Base-by-base conservation (phyloP, 2,797 vertebrate species). In the Pipistrellus kuhlii region DNA sequence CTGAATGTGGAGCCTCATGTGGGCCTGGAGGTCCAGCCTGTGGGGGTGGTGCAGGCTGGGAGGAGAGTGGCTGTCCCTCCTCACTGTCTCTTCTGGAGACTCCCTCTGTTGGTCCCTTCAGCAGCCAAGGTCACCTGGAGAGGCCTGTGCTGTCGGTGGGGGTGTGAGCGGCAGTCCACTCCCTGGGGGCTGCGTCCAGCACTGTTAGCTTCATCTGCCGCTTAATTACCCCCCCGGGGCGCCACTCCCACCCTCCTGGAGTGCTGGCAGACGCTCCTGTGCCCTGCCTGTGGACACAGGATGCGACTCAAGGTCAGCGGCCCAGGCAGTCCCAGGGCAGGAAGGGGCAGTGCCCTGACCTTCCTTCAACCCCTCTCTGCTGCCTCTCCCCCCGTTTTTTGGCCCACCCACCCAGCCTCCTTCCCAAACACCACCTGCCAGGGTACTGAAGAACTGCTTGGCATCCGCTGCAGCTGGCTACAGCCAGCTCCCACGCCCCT, bases 151-250 rank as follows among this genome's bases (percentile, higher is more conserved):
- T 77, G 85, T 64, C 6, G 66, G 53, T 10, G 0, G 73, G 85
- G 90, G 96, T 94, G 89, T 78, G 68, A 81, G 96, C 97, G 72
- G 93, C 91, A 8, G 69, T 88, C 93, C 25, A 44, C 93, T 98
- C 97, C 98, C 95, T 95, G 80, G 97, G 97, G 97, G 82, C 94
- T 90, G 32, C 97, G 98, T 98, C 98, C 97, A 97, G 97, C 96
- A 97, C 25, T 27, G 97, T 98, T 98, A 98, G 97, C 96, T 97
- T 98, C 97, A 96, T 97, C 98, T 98, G 96, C 94, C 88, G 86
- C 81, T 98, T 98, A 98, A 98, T 98, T 98, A 97, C 98, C 97
- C 98, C 97, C 96, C 2, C 46, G 96, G 97, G 97, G 95, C 97
- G 93, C 94, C 69, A 96, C 12, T 41, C 14, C 77, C 2, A 46